Base-by-base conservation (phyloP, 2,113 vertebrate genomes). In the Lepus europaeus region DNA sequence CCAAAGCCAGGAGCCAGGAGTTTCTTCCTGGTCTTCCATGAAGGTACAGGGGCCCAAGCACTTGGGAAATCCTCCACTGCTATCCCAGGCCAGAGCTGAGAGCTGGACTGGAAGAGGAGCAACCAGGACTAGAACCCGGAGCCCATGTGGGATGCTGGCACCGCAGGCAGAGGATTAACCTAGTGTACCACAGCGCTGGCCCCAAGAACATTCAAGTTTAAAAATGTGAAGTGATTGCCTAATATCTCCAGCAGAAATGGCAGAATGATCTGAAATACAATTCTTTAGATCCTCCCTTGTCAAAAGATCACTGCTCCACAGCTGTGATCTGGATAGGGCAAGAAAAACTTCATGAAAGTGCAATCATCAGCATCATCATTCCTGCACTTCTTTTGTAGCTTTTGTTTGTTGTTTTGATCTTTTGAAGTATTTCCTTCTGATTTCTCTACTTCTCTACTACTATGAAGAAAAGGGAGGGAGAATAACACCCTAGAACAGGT, bases 401-500 rank as follows among this genome's bases (percentile, higher is more conserved):
- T 49, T 51, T 78, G 7, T 56, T 94, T 83, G 11, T 73, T 53
- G 45, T 77, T 66, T 92, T 91, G 61, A 85, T 79, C 27, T 81
- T 78, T 88, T 69, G 23, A 86, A 51, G 69, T 70, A 59, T 66
- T 96, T 93, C 33, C 78, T 93, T 92, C 90, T 83, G 23, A 96
- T 86, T 93, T 94, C n/a, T 80, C 77, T 81, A 83, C 69, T 93
- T 94, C n/a, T 80, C 81, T 81, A 83, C 64, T 86, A 96, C 78
- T 92, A 39, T 64, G 63, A 94, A 66, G 82, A 90, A 6, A 19
- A 81, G 6, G 11, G 66, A 68, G 31, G 79, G 19, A 61, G 29
- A 12, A 56, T 6, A 29, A 79, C 25, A 66, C 31, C 63, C 73
- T 80, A 90, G 96, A 98, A 27, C 95, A 97, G 97, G 87, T 97